Evolutionary conservation across 2,797 vertebrate genomes (phyloP), one percentile per base, ranked within the genome.

Genomic region (Lophotriccus pileatus): DNA sequence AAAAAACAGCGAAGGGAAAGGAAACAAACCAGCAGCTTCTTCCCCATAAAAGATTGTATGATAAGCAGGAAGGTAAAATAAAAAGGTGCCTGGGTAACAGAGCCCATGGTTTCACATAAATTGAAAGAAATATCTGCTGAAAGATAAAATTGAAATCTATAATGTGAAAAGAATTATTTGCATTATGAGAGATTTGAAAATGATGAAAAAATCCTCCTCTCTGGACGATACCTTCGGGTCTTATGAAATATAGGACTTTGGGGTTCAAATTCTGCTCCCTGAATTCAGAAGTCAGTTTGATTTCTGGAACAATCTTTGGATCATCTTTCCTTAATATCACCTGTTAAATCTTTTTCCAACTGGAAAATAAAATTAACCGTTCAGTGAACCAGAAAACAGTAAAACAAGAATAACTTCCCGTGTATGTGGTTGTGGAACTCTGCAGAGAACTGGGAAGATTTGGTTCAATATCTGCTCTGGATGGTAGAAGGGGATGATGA

Each of bases 211-310:
- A 2, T 55, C 7, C 0, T 53, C 2, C 5, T 36, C 5, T 6
- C 5, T 52, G 44, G 4, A 10, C 53, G 8, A 43, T 34, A 46
- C 0, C 2, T 74, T 43, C 22, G 2, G 4, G 4, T 2, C 7
- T 46, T 46, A 66, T 16, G 13, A 60, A 76, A 2, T n/a, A 30
- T 3, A 58, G 7, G 17, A 37, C 1, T 55, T 64, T 37, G 22
- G 6, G 7, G 6, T n/a, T 60, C 32, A 44, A 34, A 37, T 50
- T 64, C 58, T 43, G 10, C 6, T 43, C 7, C 60, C 25, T 67
- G 18, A 59, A 62, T 60, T 67, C 30, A 34, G 19, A 55, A 37
- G 5, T 41, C 12, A 3, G 11, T 53, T 60, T 43, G 4, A 8
- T 74, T 88, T 84, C 19, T 63, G 14, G 7, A 81, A 41, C 5